Evolutionary conservation across 2,888 invertebrate genomes (phyloP).

Genomic region (Agonopterix alstromeriana): DNA sequence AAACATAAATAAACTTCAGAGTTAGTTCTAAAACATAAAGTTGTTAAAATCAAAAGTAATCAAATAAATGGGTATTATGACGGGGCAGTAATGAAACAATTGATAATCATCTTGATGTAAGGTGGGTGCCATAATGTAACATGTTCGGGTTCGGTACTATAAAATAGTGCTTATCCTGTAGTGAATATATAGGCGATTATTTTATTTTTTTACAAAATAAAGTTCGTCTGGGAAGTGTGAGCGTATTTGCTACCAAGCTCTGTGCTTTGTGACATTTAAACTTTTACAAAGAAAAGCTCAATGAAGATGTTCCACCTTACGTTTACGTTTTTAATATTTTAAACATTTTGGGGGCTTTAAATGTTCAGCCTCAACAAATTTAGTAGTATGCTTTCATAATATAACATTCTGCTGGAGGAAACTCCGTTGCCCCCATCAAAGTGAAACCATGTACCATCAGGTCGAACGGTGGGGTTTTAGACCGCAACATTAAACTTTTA

Average conservation of each 20-base stretch:
- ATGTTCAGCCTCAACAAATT: too few relatives aligned
- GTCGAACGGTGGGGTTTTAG: too few relatives aligned
- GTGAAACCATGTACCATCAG: too few relatives aligned
- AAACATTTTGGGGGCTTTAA: too few relatives aligned
- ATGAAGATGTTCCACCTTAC: constrained; percentile 24
- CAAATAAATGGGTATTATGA: neutral
- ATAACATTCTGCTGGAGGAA: too few relatives aligned
- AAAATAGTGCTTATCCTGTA: constrained; percentile 59
- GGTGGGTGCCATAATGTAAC: constrained; percentile 63
- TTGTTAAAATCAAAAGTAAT: neutral
- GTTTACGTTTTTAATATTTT: too few relatives aligned
- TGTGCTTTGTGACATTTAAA: constrained; percentile 64
- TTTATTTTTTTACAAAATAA: constrained; percentile 49
- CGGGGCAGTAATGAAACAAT: too few relatives aligned
- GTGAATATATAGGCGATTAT: constrained; percentile 52
- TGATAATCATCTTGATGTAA: constrained; percentile 35
- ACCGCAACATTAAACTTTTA: too few relatives aligned
- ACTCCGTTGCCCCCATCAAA: too few relatives aligned
- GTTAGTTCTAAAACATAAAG: neutral
- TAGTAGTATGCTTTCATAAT: too few relatives aligned
- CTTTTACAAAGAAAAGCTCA: constrained; percentile 58
- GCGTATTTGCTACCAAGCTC: constrained; percentile 71
- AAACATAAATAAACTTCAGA: neutral
- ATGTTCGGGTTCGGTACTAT: constrained; percentile 39
- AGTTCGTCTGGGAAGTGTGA: constrained; percentile 71